Percentiles rank a stretch among this genome's conserved stretches.
Evolutionary conservation across 1,140 invertebrate genomes (phyloP).

Genomic region (Tribolium madens): DNA sequence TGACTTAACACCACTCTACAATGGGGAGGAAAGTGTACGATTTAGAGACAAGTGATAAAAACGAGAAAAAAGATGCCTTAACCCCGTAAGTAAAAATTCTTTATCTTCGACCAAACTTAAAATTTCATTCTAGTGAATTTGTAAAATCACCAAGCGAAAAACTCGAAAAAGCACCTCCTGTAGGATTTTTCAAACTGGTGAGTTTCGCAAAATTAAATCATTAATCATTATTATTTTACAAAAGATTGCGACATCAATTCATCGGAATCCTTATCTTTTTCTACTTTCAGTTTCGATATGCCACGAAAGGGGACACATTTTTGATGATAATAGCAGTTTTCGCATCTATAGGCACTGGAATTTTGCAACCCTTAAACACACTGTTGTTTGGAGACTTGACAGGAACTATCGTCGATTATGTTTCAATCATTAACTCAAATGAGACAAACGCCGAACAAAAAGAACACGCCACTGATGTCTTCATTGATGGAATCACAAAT

Average conservation of each 20-base stretch:
- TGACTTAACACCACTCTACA: neutral
- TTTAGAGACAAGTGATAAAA: neutral
- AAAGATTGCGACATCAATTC: slow-evolving; percentile 8
- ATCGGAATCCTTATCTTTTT: slow-evolving; percentile 44
- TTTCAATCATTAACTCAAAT: slow-evolving; percentile 25
- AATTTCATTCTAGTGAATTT: neutral
- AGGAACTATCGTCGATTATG: slow-evolving; percentile 66
- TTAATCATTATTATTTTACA: neutral
- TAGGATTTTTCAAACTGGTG: slow-evolving; percentile 52
- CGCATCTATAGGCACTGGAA: slow-evolving; percentile 71
- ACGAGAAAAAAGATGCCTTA: neutral
- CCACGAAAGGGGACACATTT: slow-evolving; percentile 70
- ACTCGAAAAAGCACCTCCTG: slow-evolving; percentile 42
- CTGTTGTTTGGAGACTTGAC: slow-evolving; percentile 78
- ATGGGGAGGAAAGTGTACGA: slow-evolving; percentile 31
- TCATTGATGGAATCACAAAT: slow-evolving; percentile 65
- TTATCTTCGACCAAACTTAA: neutral
- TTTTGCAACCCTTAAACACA: slow-evolving; percentile 76
- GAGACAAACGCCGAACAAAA: neutral
- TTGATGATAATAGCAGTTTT: slow-evolving; percentile 73
- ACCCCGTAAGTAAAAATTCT: slow-evolving; percentile 21
- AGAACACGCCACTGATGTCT: slow-evolving; percentile 51
- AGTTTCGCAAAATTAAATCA: slow-evolving; percentile 28
- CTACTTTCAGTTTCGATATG: slow-evolving; percentile 72
- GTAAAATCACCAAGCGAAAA: neutral